phyloP scores from a whole-genome alignment of 2,113 vertebrate species.

The Saccopteryx leptura region DNA sequence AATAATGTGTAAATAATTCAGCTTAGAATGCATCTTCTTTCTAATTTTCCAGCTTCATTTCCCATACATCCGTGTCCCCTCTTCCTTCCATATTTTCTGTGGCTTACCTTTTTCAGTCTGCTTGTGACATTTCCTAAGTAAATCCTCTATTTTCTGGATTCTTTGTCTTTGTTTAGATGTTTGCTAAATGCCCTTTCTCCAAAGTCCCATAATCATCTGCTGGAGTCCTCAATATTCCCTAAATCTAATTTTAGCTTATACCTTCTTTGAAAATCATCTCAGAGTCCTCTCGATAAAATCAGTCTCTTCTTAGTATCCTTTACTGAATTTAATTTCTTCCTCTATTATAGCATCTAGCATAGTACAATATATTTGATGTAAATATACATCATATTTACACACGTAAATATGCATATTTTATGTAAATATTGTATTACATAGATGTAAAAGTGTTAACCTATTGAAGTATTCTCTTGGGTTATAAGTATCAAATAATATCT shows the following conservation, averaged over 20 bases:
- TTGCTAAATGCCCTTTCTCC: background rate
- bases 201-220: background rate
- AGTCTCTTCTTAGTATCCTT: background rate
- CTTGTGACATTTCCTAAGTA: background rate
- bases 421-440: too few relatives aligned
- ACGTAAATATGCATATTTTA: too few relatives aligned
- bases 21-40: background rate
- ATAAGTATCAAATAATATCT: background rate
- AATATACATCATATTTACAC: background rate
- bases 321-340: background rate
- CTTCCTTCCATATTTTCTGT: background rate
- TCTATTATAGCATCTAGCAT: background rate
- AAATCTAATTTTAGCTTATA: background rate
- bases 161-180: background rate
- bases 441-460: background rate
- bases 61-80: background rate
- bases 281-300: background rate
- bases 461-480: background rate
- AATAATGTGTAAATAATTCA: constrained; percentile 14
- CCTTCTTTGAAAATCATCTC: constrained; percentile 28
- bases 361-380: background rate
- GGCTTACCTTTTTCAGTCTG: background rate
- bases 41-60: constrained; percentile 31
- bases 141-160: background rate
- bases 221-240: background rate